Base-by-base conservation (phyloP, 2,113 vertebrate genomes). In the Aspiorhynchus laticeps region DNA sequence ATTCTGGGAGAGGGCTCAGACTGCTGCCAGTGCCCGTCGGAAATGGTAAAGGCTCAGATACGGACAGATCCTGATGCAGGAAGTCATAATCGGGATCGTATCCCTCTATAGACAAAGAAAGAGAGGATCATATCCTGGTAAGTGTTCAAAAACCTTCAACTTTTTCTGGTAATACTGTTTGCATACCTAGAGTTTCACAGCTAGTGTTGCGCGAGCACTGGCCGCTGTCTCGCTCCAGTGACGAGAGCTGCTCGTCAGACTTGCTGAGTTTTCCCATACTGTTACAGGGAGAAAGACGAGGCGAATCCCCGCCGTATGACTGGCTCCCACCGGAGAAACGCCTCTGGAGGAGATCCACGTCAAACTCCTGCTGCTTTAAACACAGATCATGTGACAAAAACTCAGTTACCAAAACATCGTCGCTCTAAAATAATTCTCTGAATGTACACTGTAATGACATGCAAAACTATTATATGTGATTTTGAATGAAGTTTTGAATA, bases 21-120 rank as follows among this genome's bases (percentile, higher is more conserved):
- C 94, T 89, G 38, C 95, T 91, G 65, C 83, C 90, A 1, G 95
- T 95, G 87, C 94, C 88, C 5, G 94, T 95, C 88, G 96, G 96
- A 85, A 96, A 86, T 0, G 89, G 94, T 89, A 96, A 93, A 88
- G 96, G 95, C 56, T 99, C 98, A 26, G 95, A 91, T 0, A 90
- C 96, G 0, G 98, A 99, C 90, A 99, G 94, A 94, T 99, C 98
- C 93, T 99, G 97, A 93, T 98, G 97, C 63, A 99, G 96, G 94
- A 99, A 99, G 92, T 99, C 98, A 8, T 99, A 99, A 92, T 99
- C 98, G 0, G 97, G 98, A 87, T 99, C 98, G 33, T 99, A 98
- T 74, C 75, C 94, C 81, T 96, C 95, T 5, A 93, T 92, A 46
- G 26, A 31, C 26, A 83, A 36, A 43, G 76, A 36, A 19, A 24